Evolutionary conservation across 2,113 vertebrate genomes (phyloP).

Genomic region (Eubucco bourcierii): DNA sequence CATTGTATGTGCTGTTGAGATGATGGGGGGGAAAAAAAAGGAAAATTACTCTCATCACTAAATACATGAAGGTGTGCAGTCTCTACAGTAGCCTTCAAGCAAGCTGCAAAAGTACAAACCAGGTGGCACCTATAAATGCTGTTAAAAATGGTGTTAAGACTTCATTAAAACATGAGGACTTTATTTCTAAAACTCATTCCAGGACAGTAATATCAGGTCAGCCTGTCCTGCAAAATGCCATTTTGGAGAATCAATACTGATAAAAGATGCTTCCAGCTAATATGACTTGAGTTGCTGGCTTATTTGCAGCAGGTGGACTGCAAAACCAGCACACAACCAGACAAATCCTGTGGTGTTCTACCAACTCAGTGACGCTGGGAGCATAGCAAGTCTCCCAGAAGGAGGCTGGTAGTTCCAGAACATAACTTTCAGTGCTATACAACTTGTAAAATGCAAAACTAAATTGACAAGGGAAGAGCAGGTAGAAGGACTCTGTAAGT

Average conservation of each 20-base stretch:
- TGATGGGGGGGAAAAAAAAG: neutral
- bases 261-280: neutral
- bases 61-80: neutral
- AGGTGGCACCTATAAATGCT: neutral
- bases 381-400: neutral
- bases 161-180: neutral
- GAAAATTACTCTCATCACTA: neutral
- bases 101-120: neutral
- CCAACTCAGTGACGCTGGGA: neutral
- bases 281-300: neutral
- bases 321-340: neutral
- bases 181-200: neutral
- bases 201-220: neutral
- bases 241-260: neutral
- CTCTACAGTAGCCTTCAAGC: neutral
- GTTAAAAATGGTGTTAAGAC: neutral
- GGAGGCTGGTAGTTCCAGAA: neutral
- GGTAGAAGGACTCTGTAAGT: neutral
- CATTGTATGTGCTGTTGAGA: slow-evolving; percentile 74
- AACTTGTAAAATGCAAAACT: neutral
- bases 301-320: neutral
- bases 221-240: neutral
- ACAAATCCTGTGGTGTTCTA: neutral
- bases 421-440: neutral
- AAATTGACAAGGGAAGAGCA: neutral